Base-by-base conservation (phyloP, 92 coral and sea anemone genomes). In the Meandrina meandrites region DNA sequence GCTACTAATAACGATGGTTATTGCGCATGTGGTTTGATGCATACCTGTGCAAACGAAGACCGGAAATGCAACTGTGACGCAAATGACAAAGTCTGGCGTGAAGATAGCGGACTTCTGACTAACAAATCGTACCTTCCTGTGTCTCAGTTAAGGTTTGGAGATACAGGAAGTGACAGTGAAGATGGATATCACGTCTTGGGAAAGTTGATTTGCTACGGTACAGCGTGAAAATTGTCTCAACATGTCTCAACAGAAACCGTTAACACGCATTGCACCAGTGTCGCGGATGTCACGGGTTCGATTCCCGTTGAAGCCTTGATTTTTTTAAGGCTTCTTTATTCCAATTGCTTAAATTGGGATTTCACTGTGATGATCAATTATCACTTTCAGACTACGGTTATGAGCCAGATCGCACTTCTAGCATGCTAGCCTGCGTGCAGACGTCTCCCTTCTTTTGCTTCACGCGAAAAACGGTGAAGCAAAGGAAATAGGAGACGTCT, bases 81-180 rank as follows among this genome's bases (percentile, higher is more conserved):
- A 24, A 84, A 79, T 69, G 89, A 79, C 37, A 22, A 34, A 8
- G 54, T 48, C 13, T 78, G 87, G 83, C 76, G 62, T 28, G 73
- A 75, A 21, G 88, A 83, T 31, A 50, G 87, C 58, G 83, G 87
- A 24, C 84, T 83, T 58, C 54, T 85, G 48, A 32, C 74, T 5
- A 40, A 19, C 67, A 85, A 77, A 53, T 13, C 70, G 30, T 28
- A 28, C 32, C 82, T 85, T 21, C 88, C 88, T 10, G 88, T 85
- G 15, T 34, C 76, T n/a, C 88, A 85, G 76, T 66, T 85, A 22
- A 76, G 88, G 75, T 85, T 85, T 40, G 88, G 88, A 32, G 88
- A 85, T 64, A 27, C 69, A 18, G 62, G n/a, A 40, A 48, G 19
- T 6, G 17, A n/a, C 1, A 0, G 16, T 47, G 88, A 85, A 53